phyloP scores from a whole-genome alignment of 2,888 invertebrate species.

The Tuta absoluta region DNA sequence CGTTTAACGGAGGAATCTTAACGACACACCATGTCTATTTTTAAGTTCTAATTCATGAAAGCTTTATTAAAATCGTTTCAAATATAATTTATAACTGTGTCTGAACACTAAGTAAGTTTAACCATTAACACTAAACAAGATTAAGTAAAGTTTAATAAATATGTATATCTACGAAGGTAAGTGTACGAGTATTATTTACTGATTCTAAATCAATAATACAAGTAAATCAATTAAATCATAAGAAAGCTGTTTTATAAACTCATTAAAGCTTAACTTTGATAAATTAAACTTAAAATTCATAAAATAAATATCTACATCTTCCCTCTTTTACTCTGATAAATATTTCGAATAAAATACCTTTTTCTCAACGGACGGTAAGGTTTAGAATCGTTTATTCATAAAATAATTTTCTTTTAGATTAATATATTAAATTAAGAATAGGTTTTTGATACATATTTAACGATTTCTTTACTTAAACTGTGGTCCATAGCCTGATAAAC shows the following conservation, averaged over 20 bases:
- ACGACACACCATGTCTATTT: slow-evolving; percentile 42
- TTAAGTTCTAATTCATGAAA: no score
- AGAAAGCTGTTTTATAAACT: neutral
- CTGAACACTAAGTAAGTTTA: no score
- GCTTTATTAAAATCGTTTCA: no score
- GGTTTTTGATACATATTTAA: slow-evolving; percentile 33
- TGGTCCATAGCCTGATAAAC: slow-evolving; percentile 42
- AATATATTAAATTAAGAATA: neutral
- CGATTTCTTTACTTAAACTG: slow-evolving; percentile 31
- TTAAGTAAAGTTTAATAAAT: neutral
- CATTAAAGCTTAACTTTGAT: neutral
- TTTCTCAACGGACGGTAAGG: slow-evolving; percentile 25
- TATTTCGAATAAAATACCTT: slow-evolving; percentile 19
- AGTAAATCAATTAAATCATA: neutral
- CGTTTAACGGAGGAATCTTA: slow-evolving; percentile 35
- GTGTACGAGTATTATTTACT: no score
- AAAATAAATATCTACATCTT: neutral
- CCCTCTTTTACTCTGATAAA: neutral
- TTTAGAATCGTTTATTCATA: slow-evolving; percentile 23
- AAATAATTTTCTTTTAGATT: neutral
- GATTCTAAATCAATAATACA: no score
- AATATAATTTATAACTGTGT: no score
- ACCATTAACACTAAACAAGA: no score
- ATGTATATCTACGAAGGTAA: neutral
- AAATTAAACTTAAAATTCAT: neutral